Conservation (phyloP, 53 echinoderm and acorn worm species). For the Antedon mediterranea region DNA sequence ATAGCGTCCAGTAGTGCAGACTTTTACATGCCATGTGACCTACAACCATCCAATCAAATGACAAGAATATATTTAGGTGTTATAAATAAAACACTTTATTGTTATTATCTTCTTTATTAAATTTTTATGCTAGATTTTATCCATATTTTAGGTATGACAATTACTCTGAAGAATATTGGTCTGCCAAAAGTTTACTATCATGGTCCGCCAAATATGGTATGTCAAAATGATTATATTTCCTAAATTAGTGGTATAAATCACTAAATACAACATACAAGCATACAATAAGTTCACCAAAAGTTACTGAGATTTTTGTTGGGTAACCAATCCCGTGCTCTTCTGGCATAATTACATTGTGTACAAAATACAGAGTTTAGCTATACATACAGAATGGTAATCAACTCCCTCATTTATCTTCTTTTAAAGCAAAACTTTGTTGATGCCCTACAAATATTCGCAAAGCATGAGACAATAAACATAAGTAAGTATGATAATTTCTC, state of each 20-base stretch:
- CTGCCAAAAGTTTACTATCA: conserved; percentile 52
- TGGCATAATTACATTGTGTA: too few species aligned
- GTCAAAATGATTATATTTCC: neutral
- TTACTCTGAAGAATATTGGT: conserved; percentile 65
- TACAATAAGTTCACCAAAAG: too few species aligned
- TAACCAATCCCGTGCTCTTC: too few species aligned
- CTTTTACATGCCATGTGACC: too few species aligned
- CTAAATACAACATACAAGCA: too few species aligned
- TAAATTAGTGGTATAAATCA: too few species aligned
- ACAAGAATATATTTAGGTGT: too few species aligned
- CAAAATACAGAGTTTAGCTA: too few species aligned
- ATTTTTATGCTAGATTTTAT: too few species aligned
- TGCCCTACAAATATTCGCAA: conserved; percentile 59
- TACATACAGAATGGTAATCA: neutral
- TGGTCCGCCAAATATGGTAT: conserved; percentile 72
- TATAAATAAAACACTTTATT: neutral
- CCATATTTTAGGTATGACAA: conserved; percentile 78
- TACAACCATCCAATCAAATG: too few species aligned
- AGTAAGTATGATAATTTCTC: conserved; percentile 15
- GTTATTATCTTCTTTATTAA: neutral
- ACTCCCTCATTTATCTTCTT: neutral
- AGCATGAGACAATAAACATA: conserved; percentile 46
- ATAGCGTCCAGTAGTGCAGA: too few species aligned
- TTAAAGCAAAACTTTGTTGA: conserved; percentile 40
- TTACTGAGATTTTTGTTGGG: too few species aligned